phyloP scores from a whole-genome alignment of 2,797 vertebrate species.

The Argyrosomus regius region DNA sequence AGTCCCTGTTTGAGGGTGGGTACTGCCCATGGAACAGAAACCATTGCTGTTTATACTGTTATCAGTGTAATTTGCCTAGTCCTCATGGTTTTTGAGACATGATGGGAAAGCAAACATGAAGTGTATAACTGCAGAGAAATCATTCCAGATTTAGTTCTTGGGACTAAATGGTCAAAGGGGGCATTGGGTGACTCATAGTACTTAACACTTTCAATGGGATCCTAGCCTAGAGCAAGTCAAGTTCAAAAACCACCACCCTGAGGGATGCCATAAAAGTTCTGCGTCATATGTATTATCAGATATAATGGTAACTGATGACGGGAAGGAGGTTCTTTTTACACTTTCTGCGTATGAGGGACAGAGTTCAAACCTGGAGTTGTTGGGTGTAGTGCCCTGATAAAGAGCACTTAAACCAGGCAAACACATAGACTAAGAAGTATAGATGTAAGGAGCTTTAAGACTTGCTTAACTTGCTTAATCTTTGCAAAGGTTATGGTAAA shows the following conservation, averaged over 20 bases:
- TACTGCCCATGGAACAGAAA: neutral
- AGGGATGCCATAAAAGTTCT: neutral
- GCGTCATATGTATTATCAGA: conserved; percentile 21
- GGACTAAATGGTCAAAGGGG: neutral
- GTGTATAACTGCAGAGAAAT: neutral
- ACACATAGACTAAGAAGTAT: too few relatives aligned
- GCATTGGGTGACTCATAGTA: neutral
- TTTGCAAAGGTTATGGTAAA: neutral
- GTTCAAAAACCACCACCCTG: neutral
- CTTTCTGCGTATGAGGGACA: neutral
- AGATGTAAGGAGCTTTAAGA: neutral
- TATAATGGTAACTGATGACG: neutral
- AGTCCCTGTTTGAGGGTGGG: neutral
- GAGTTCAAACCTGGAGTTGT: neutral
- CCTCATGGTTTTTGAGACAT: neutral
- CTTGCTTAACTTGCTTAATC: neutral
- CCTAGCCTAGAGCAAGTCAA: neutral
- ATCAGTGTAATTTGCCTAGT: neutral
- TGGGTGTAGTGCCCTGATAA: neutral
- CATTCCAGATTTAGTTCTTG: neutral
- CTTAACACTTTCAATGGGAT: neutral
- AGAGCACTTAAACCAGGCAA: neutral
- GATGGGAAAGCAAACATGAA: neutral
- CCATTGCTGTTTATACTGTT: too few relatives aligned
- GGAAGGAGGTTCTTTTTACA: neutral